Percentiles rank a stretch among this genome's conserved stretches.
phyloP scores from a whole-genome alignment of 1,140 invertebrate species.

The Apolygus lucorum region DNA sequence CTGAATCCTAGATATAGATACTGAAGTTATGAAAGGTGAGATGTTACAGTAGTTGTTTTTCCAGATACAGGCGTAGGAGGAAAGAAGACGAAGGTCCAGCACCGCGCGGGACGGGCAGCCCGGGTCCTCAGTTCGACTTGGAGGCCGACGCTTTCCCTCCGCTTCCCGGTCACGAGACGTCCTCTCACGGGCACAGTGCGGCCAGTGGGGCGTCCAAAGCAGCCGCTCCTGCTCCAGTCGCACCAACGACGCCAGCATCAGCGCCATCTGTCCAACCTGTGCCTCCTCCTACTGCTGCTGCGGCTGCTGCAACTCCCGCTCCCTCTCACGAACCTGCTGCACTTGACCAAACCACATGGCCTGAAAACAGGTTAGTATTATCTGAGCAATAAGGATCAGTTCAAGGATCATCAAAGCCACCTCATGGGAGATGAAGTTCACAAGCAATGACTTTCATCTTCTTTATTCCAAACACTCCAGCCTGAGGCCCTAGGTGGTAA shows the following conservation, averaged over 20 bases:
- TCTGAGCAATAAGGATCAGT: too few relatives aligned
- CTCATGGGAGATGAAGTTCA: too few relatives aligned
- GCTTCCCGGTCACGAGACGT: conserved; percentile 51
- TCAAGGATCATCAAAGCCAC: too few relatives aligned
- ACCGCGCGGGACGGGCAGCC: conserved; percentile 14
- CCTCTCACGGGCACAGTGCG: conserved; percentile 37
- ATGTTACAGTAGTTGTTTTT: conserved; percentile 17
- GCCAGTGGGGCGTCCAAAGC: conserved; percentile 14
- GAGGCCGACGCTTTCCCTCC: conserved; percentile 74
- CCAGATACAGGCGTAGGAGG: conserved; percentile 40
- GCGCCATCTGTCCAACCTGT: conserved; percentile 28
- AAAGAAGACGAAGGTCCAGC: conserved; percentile 38
- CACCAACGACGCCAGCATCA: conserved; percentile 29
- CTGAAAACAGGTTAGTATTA: conserved; percentile 23
- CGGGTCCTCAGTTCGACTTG: conserved; percentile 61
- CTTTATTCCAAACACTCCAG: too few relatives aligned
- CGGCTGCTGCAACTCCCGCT: conserved; percentile 2
- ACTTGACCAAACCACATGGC: conserved; percentile 1
- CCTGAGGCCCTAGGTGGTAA: too few relatives aligned
- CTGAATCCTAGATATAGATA: too few relatives aligned
- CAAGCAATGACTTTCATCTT: too few relatives aligned
- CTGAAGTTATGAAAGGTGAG: too few relatives aligned
- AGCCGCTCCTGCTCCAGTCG: conserved; percentile 10
- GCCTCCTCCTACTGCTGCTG: conserved; percentile 10
- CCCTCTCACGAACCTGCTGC: background rate